phyloP scores from a whole-genome alignment of 2,113 vertebrate species.

The Prunella himalayana region DNA sequence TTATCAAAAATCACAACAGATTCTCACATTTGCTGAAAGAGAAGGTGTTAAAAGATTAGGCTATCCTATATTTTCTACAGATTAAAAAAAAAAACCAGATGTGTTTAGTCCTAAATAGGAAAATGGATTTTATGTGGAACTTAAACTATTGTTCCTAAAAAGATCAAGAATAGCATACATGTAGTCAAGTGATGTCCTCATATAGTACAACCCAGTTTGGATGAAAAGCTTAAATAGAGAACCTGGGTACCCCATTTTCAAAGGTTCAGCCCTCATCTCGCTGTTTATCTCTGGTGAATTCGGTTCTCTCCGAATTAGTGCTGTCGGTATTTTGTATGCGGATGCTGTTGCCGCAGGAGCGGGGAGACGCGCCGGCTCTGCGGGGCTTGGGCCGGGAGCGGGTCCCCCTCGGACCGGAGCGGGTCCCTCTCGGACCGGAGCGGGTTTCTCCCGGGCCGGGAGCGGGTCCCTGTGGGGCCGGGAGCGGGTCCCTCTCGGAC shows the following conservation, averaged over 20 bases:
- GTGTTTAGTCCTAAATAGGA: background rate
- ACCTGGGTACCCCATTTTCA: background rate
- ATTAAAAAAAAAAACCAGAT: background rate
- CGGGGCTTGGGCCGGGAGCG: background rate
- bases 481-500: no score
- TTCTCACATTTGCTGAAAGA: background rate
- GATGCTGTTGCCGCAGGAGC: fast-evolving
- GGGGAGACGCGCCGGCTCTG: background rate
- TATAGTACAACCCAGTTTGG: background rate
- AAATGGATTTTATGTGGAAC: background rate
- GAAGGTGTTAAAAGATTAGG: background rate
- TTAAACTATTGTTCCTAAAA: background rate
- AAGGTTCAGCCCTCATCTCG: background rate
- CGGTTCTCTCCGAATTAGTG: background rate
- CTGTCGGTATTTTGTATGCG: fast-evolving
- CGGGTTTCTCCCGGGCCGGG: no score
- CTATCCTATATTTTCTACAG: background rate
- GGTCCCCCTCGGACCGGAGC: background rate
- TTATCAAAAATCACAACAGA: background rate
- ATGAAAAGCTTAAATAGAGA: background rate
- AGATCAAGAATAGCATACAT: background rate
- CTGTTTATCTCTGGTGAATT: background rate
- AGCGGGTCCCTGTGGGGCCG: no score
- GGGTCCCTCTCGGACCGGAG: no score
- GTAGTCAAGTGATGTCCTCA: background rate